These are phyloP conservation scores for Circaetus cinerascens DNA, from an alignment of 2,113 vertebrate species.

Conservation along the genomic window DNA sequence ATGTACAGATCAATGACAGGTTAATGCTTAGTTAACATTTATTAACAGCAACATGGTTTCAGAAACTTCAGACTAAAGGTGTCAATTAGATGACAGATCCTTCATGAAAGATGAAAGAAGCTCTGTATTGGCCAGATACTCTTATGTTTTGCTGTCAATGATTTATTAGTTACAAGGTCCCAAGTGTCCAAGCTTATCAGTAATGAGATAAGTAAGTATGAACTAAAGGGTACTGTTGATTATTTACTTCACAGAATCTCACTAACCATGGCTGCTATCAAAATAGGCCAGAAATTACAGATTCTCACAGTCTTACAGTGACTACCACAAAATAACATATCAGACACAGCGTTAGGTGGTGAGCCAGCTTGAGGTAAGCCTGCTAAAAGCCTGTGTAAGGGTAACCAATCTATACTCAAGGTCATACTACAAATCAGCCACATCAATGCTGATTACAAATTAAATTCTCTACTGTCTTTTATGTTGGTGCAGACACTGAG, in stretches of 20 bases:
- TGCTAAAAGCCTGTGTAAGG: not conserved
- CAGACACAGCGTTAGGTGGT: not conserved
- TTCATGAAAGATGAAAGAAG: conserved; percentile 40
- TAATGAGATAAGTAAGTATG: not conserved
- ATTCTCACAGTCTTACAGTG: not conserved
- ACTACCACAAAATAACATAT: not conserved
- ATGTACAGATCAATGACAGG: conserved; percentile 43
- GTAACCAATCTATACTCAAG: not conserved
- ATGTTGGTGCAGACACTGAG: not conserved
- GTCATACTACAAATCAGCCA: not conserved
- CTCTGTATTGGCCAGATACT: not conserved
- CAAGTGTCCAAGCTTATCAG: not conserved
- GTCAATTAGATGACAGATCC: conserved; percentile 37
- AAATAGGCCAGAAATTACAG: not conserved
- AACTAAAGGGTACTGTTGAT: not conserved
- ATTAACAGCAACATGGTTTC: conserved; percentile 56
- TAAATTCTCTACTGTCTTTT: not conserved
- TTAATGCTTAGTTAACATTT: conserved; percentile 65
- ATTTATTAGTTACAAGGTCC: conserved; percentile 28
- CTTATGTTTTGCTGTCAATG: conserved; percentile 1
- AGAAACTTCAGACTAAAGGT: conserved; percentile 46
- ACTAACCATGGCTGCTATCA: not conserved
- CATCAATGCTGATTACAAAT: not conserved
- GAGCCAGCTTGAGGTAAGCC: not conserved
- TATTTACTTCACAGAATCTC: not conserved